Evolutionary conservation across 2,797 vertebrate species (phyloP).

Genomic region (Bufotes viridis): DNA sequence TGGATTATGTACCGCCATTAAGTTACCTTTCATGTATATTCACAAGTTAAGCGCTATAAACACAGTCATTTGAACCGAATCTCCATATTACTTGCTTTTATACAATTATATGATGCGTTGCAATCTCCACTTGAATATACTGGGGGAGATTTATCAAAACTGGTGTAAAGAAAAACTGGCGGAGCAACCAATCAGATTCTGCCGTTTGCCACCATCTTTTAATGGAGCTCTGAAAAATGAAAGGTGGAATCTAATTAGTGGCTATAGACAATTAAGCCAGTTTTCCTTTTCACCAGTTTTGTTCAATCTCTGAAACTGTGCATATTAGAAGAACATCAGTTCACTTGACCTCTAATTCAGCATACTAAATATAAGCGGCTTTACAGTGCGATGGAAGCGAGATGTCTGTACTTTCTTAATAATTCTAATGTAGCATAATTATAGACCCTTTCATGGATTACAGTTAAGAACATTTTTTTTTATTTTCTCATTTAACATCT

Average conservation of each 20-base stretch:
- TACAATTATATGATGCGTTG: not conserved
- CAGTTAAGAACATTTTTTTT: not conserved
- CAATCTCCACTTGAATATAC: not conserved
- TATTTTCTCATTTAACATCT: not conserved
- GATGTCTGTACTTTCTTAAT: constrained; percentile 4
- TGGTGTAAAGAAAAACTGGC: too few species aligned
- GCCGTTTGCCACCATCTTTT: too few species aligned
- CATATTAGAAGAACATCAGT: not conserved
- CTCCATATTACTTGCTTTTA: not conserved
- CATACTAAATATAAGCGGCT: not conserved
- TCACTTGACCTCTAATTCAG: not conserved
- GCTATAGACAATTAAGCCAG: too few species aligned
- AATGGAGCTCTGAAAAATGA: too few species aligned
- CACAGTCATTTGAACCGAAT: not conserved
- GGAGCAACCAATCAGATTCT: too few species aligned
- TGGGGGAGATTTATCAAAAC: too few species aligned
- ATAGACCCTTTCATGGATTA: constrained; percentile 8
- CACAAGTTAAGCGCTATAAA: too few species aligned
- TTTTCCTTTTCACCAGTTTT: too few species aligned
- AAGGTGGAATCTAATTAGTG: too few species aligned
- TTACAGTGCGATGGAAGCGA: not conserved
- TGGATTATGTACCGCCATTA: too few species aligned
- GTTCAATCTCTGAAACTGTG: too few species aligned
- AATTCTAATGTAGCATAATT: constrained; percentile 5
- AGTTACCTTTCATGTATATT: too few species aligned